Conservation (phyloP, 2,888 invertebrate genomes). For the Liodrosophila aerea region DNA sequence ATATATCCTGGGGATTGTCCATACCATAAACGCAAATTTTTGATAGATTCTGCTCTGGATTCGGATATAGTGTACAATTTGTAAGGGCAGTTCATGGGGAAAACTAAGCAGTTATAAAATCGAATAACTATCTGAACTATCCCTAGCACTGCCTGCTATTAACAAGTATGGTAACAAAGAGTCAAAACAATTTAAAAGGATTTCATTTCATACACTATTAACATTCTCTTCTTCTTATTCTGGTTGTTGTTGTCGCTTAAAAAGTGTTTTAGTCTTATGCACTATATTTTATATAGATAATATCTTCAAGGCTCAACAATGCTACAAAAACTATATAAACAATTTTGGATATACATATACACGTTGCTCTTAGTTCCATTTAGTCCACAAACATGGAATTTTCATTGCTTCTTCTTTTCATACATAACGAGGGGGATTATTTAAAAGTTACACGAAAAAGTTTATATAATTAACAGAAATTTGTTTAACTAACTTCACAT, state of each 20-base stretch:
- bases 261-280: slow-evolving; percentile 37
- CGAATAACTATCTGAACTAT: background rate
- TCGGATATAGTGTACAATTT: slow-evolving; percentile 25
- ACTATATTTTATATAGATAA: slow-evolving; percentile 37
- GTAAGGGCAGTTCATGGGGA: slow-evolving; percentile 4
- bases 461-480: slow-evolving; percentile 25
- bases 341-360: slow-evolving; percentile 24
- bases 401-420: slow-evolving; percentile 20
- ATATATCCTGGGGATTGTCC: slow-evolving; percentile 71
- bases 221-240: no score
- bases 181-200: no score
- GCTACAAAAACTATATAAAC: slow-evolving; percentile 52
- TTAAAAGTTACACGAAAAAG: slow-evolving; percentile 29
- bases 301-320: slow-evolving; percentile 56
- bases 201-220: no score
- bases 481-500: slow-evolving; percentile 46
- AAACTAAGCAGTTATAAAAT: background rate
- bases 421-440: slow-evolving; percentile 30
- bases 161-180: slow-evolving; percentile 1
- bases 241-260: slow-evolving; percentile 16
- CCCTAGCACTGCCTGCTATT: background rate
- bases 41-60: slow-evolving; percentile 48
- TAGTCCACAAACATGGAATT: slow-evolving; percentile 49
- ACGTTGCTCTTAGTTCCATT: slow-evolving; percentile 12
- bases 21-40: slow-evolving; percentile 76